Evolutionary conservation across 2,888 invertebrate genomes (phyloP).

Genomic region (Habrosyne pyritoides): DNA sequence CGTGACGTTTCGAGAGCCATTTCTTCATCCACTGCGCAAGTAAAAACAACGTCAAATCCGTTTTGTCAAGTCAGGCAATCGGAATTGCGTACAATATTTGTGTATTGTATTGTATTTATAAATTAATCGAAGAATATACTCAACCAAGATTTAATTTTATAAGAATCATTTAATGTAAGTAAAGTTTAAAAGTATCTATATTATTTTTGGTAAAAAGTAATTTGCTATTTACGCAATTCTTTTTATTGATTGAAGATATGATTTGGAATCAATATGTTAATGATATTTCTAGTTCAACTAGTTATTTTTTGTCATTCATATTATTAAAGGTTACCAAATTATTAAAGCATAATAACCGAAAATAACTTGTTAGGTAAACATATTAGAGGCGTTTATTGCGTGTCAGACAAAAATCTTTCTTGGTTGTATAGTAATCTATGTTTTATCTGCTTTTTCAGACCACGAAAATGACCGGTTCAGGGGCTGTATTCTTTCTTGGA

Average conservation of each 20-base stretch:
- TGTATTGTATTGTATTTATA: conserved; percentile 4
- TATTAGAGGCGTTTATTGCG: neutral
- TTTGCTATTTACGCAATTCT: neutral
- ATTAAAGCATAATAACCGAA: neutral
- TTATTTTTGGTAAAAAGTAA: no score
- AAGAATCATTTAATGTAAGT: neutral
- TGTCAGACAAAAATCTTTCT: neutral
- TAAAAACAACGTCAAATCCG: conserved; percentile 48
- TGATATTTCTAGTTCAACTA: neutral
- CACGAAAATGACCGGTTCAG: conserved; percentile 59
- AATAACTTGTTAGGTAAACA: neutral
- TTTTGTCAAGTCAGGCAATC: conserved; percentile 29
- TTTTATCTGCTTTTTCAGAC: conserved; percentile 24
- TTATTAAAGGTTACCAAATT: no score
- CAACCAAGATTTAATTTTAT: neutral
- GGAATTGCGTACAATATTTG: conserved; percentile 24
- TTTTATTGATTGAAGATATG: no score
- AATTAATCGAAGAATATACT: neutral
- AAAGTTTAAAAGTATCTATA: no score
- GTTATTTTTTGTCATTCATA: no score
- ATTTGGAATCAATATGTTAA: neutral
- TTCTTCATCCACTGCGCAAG: conserved; percentile 48
- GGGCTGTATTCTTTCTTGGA: conserved; percentile 75
- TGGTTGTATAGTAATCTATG: neutral
- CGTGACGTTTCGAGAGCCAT: conserved; percentile 8